phyloP scores from a whole-genome alignment of 2,797 vertebrate species.

The Thaleichthys pacificus region DNA sequence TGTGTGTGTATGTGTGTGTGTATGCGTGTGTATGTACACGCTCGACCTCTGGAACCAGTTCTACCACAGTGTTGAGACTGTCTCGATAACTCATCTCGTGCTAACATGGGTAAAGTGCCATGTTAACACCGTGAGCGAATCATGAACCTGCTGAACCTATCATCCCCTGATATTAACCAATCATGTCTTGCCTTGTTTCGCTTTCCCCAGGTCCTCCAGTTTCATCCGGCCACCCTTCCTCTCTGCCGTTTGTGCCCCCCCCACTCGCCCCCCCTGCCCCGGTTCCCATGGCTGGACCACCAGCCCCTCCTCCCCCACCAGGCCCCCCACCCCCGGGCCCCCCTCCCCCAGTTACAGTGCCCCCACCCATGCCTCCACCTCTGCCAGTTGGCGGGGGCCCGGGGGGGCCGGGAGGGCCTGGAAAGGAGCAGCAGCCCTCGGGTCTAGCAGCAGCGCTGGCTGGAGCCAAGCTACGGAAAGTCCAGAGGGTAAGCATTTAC shows the following conservation, averaged over 20 bases:
- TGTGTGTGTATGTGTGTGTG: conserved; percentile 12
- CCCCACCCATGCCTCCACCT: conserved; percentile 81
- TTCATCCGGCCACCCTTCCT: conserved; percentile 85
- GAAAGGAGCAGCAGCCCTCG: conserved; percentile 73
- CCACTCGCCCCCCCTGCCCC: conserved; percentile 74
- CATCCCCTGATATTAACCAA: conserved; percentile 27
- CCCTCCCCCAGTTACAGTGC: conserved; percentile 61
- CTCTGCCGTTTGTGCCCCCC: conserved; percentile 65
- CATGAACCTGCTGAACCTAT: conserved; percentile 7
- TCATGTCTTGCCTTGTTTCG: conserved; percentile 1
- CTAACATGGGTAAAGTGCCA: conserved; percentile 5
- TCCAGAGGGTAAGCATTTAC: conserved; percentile 81
- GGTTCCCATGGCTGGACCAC: conserved; percentile 79
- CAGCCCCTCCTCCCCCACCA: conserved; percentile 81
- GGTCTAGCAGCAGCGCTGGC: conserved; percentile 95
- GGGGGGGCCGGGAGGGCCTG: conserved; percentile 79
- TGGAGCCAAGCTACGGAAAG: conserved; percentile 96
- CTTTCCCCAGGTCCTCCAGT: conserved; percentile 79
- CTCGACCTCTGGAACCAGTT: neutral
- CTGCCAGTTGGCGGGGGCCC: conserved; percentile 81
- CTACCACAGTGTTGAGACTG: neutral
- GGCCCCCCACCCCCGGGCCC: conserved; percentile 79
- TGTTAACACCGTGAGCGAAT: neutral
- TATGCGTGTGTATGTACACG: conserved; percentile 1
- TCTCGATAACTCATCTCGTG: neutral